Conservation (phyloP, 2,113 vertebrate genomes). For the Prietella phreatophila region DNA sequence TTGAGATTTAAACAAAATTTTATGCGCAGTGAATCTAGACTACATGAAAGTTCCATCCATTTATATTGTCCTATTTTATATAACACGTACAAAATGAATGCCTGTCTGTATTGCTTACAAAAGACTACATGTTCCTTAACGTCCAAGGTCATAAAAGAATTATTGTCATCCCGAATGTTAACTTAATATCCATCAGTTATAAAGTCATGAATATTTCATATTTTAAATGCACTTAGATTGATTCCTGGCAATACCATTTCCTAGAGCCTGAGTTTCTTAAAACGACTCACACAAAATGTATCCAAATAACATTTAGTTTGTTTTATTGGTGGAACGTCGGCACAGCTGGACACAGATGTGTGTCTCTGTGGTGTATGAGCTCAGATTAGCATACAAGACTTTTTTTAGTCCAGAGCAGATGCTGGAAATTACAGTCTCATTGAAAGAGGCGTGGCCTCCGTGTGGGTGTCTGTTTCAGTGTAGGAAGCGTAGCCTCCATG, state of each 20-base stretch:
- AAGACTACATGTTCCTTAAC: not conserved
- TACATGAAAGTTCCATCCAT: too few species aligned
- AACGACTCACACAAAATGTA: slow-evolving; percentile 30
- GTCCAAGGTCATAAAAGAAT: not conserved
- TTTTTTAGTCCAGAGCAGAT: slow-evolving; percentile 25
- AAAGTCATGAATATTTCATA: slow-evolving; percentile 41
- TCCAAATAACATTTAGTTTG: slow-evolving; percentile 34
- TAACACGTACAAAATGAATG: slow-evolving; percentile 3
- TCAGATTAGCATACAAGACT: slow-evolving; percentile 35
- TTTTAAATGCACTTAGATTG: slow-evolving; percentile 32
- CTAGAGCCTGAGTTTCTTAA: not conserved
- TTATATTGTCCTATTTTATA: too few species aligned
- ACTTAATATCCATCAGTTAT: slow-evolving; percentile 34
- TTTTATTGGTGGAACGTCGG: slow-evolving; percentile 16
- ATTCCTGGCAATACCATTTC: slow-evolving; percentile 14
- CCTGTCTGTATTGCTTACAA: not conserved
- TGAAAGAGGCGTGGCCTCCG: not conserved
- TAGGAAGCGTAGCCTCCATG: not conserved
- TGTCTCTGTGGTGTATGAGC: not conserved
- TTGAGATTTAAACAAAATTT: too few species aligned
- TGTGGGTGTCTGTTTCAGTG: not conserved
- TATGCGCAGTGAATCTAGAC: too few species aligned
- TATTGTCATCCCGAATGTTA: not conserved
- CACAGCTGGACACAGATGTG: slow-evolving; percentile 12
- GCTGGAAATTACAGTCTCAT: not conserved